These are phyloP conservation scores for Jacana jacana DNA, from an alignment of 2,113 vertebrate genomes.

Conservation along the genomic window DNA sequence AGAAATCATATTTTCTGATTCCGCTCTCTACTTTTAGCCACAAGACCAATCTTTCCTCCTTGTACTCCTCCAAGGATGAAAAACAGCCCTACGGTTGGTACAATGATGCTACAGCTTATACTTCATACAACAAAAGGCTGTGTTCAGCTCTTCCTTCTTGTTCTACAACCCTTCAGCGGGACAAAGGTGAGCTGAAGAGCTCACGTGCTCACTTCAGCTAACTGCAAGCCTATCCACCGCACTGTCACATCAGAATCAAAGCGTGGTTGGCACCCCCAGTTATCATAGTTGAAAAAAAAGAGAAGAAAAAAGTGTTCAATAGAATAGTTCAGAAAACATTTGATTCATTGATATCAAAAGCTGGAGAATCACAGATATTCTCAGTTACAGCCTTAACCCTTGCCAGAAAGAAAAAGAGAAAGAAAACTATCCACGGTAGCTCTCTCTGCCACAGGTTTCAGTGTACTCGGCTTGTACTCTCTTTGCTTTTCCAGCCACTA, in stretches of 20 bases:
- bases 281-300: neutral
- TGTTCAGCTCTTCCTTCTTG: neutral
- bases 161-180: neutral
- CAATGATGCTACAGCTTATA: neutral
- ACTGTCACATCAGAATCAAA: neutral
- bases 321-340: neutral
- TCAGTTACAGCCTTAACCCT: neutral
- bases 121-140: neutral
- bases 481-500: conserved; percentile 67
- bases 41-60: neutral
- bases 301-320: neutral
- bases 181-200: neutral
- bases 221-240: neutral
- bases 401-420: neutral
- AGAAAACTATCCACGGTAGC: neutral
- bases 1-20: neutral
- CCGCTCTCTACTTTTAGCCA: neutral
- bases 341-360: conserved; percentile 18
- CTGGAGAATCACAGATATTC: neutral
- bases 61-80: neutral
- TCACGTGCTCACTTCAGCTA: neutral
- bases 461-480: neutral
- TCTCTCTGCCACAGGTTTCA: neutral
- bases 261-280: neutral
- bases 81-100: neutral